phyloP scores from a whole-genome alignment of 2,797 vertebrate species.

The Pangasius djambal region DNA sequence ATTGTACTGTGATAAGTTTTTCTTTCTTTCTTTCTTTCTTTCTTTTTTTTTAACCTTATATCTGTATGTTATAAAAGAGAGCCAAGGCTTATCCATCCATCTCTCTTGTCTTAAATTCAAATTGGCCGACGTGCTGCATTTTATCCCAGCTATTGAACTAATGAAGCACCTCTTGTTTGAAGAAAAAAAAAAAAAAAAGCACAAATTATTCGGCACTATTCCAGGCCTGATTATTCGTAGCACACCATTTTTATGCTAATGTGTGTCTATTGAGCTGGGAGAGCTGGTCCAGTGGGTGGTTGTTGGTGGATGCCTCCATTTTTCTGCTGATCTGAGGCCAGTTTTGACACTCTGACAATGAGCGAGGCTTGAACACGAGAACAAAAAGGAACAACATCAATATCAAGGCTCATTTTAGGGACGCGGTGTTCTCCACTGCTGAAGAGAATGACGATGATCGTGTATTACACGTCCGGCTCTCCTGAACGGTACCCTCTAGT shows the following conservation, averaged over 20 bases:
- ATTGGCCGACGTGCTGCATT: background rate
- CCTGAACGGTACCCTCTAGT: constrained; percentile 10
- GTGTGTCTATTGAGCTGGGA: background rate
- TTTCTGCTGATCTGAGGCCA: constrained; percentile 10
- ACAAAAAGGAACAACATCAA: background rate
- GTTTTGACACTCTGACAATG: constrained; percentile 10
- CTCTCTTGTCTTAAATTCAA: constrained; percentile 20
- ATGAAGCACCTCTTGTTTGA: constrained; percentile 16
- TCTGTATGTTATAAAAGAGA: background rate
- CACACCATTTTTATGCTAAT: constrained; percentile 45
- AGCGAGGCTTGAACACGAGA: background rate
- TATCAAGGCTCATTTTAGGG: background rate
- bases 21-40: background rate
- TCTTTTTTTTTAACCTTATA: background rate
- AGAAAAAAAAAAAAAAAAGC: constrained; percentile 29
- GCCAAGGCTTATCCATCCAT: too few species aligned
- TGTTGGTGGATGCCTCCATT: background rate
- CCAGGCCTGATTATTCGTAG: constrained; percentile 26
- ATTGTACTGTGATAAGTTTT: too few species aligned
- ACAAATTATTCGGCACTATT: constrained; percentile 17
- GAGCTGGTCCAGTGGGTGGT: constrained; percentile 3
- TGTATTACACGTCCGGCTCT: background rate
- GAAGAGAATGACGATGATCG: background rate
- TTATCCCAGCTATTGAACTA: constrained; percentile 35
- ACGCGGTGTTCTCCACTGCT: background rate